Evolutionary conservation across 2,888 invertebrate genomes (phyloP).

Genomic region (Nomada ferruginata): DNA sequence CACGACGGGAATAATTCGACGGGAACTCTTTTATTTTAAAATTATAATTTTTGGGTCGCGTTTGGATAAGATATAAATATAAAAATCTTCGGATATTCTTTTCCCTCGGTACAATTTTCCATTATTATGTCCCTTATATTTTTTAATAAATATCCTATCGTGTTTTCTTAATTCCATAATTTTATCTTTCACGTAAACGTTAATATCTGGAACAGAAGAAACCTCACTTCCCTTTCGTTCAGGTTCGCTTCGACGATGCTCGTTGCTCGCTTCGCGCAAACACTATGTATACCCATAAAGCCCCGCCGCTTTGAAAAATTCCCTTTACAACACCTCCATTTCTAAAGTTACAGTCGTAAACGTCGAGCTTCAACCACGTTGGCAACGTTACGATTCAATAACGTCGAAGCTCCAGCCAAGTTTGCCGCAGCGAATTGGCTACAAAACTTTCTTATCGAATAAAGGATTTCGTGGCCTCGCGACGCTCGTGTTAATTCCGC

Average conservation of each 20-base stretch:
- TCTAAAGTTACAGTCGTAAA: slow-evolving; percentile 16
- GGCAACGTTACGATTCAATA: slow-evolving; percentile 21
- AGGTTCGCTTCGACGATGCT: neutral
- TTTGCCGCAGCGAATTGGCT: neutral
- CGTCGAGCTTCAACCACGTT: slow-evolving; percentile 6
- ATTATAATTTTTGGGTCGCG: too few relatives aligned
- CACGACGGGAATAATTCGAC: too few relatives aligned
- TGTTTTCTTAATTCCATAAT: too few relatives aligned
- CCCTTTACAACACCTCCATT: neutral
- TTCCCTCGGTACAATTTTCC: too few relatives aligned
- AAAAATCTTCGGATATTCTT: too few relatives aligned
- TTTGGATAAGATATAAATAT: too few relatives aligned
- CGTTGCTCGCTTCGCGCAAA: neutral
- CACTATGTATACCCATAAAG: neutral
- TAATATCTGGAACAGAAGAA: too few relatives aligned
- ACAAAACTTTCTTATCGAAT: neutral
- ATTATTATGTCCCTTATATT: too few relatives aligned
- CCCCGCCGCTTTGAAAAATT: neutral
- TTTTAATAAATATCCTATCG: too few relatives aligned
- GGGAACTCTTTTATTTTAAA: too few relatives aligned
- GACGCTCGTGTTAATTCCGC: neutral
- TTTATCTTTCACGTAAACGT: too few relatives aligned
- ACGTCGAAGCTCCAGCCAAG: neutral
- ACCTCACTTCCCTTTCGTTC: too few relatives aligned
- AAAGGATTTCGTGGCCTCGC: neutral